Conservation (phyloP, 1,140 invertebrate genomes). For the Sycobia sp. region DNA sequence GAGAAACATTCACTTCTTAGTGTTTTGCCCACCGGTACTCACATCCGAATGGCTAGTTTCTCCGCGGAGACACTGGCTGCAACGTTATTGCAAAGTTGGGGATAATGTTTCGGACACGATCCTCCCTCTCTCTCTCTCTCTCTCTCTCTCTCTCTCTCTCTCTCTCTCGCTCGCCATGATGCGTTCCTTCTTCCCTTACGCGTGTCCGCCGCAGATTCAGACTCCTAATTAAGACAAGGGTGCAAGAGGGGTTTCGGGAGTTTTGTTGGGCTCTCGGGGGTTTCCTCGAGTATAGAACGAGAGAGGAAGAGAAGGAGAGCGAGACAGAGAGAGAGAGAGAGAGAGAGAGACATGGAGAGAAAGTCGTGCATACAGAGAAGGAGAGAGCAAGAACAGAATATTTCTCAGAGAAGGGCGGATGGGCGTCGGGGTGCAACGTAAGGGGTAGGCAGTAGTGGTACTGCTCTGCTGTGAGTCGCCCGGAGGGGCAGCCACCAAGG, state of each 20-base stretch:
- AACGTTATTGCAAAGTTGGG: slow-evolving; percentile 49
- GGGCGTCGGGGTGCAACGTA: slow-evolving; percentile 22
- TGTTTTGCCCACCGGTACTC: too few species aligned
- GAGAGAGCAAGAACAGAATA: slow-evolving; percentile 8
- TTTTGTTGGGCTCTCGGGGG: slow-evolving; percentile 48
- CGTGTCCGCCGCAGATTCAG: slow-evolving; percentile 71
- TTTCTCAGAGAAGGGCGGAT: slow-evolving; percentile 28
- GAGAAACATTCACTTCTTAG: too few species aligned
- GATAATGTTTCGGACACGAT: slow-evolving; percentile 63
- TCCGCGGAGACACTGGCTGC: too few species aligned
- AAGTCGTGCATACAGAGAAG: background rate
- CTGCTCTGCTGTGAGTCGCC: slow-evolving; percentile 37
- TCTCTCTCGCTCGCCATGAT: slow-evolving; percentile 39
- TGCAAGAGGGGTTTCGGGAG: slow-evolving; percentile 58
- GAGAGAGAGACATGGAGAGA: background rate
- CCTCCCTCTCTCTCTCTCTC: slow-evolving; percentile 34
- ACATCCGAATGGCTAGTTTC: slow-evolving; percentile 6
- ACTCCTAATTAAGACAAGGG: slow-evolving; percentile 71
- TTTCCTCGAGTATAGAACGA: slow-evolving; percentile 30
- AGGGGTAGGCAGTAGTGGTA: slow-evolving; percentile 35
- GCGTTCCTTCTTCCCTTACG: slow-evolving; percentile 61
- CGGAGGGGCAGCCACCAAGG: slow-evolving; percentile 49
- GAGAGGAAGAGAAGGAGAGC: background rate
- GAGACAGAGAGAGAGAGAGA: slow-evolving; percentile 15
- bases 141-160: slow-evolving; percentile 22